These are phyloP conservation scores for Pachyuromys duprasi DNA, from an alignment of 2,797 vertebrate species.

Conservation along the genomic window DNA sequence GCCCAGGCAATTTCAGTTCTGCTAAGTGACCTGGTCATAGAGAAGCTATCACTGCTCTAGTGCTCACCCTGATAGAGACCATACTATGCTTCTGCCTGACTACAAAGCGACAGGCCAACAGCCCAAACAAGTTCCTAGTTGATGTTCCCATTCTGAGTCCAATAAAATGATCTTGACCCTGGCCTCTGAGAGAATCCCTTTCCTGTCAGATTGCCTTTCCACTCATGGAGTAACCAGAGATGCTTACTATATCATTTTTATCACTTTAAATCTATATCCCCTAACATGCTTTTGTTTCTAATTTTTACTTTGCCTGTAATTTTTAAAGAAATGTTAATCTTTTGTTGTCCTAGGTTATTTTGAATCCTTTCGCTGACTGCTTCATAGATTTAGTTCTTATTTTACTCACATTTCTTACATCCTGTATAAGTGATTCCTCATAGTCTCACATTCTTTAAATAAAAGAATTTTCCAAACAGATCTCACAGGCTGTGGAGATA, in stretches of 20 bases:
- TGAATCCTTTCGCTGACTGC: constrained; percentile 1
- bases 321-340: constrained; percentile 18
- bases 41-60: not conserved
- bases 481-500: not conserved
- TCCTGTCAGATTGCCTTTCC: constrained; percentile 13
- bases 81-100: not conserved
- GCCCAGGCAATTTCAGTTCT: constrained; percentile 49
- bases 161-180: not conserved
- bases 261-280: not conserved
- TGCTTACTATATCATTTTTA: not conserved
- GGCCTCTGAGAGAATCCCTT: not conserved
- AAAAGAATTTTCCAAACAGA: constrained; percentile 38
- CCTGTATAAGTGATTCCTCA: not conserved
- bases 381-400: constrained; percentile 42
- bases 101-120: not conserved
- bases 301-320: constrained; percentile 53
- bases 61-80: not conserved
- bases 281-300: constrained; percentile 21
- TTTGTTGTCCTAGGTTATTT: not conserved
- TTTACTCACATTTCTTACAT: constrained; percentile 1
- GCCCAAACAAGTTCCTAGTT: not conserved
- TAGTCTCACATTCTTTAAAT: constrained; percentile 8
- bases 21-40: constrained; percentile 22
- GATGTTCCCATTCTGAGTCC: not conserved
- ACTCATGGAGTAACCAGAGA: not conserved